Evolutionary conservation across 2,797 vertebrate genomes (phyloP).

Genomic region (Betta splendens): DNA sequence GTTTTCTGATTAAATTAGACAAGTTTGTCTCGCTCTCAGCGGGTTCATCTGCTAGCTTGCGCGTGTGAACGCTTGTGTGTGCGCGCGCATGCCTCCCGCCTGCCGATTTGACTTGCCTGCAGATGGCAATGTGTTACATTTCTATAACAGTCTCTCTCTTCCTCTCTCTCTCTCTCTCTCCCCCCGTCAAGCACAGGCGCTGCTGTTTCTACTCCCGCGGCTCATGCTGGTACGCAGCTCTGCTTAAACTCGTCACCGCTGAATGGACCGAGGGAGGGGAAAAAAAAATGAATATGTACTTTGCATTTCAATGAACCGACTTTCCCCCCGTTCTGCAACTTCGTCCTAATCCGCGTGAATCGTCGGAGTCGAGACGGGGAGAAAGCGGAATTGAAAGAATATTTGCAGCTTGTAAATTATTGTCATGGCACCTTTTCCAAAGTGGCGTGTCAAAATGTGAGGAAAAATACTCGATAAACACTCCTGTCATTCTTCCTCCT

Average conservation of each 20-base stretch:
- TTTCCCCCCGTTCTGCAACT: constrained; percentile 18
- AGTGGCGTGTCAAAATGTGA: constrained; percentile 47
- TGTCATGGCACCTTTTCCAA: constrained; percentile 50
- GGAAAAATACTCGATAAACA: constrained; percentile 48
- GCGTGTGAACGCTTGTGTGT: constrained; percentile 33
- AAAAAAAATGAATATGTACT: constrained; percentile 29
- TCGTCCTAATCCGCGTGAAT: constrained; percentile 43
- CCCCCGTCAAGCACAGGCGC: constrained; percentile 45
- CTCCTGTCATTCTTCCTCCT: constrained; percentile 48
- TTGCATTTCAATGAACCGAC: constrained; percentile 57
- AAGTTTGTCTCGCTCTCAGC: constrained; percentile 68
- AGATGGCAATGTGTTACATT: constrained; percentile 77
- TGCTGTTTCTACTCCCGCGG: constrained; percentile 45
- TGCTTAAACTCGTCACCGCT: constrained; percentile 44
- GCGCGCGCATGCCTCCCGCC: constrained; percentile 20
- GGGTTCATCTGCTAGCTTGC: constrained; percentile 50
- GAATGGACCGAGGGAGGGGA: constrained; percentile 31
- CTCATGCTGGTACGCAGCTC: constrained; percentile 48
- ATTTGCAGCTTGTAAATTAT: constrained; percentile 42
- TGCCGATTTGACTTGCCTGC: constrained; percentile 67
- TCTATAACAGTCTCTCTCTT: constrained; percentile 51
- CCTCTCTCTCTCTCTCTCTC: constrained; percentile 37
- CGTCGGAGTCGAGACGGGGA: constrained; percentile 13
- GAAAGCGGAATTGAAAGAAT: constrained; percentile 37
- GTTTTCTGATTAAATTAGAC: constrained; percentile 72